Conservation (phyloP, 2,113 vertebrate genomes). For the Chamaetylas fuelleborni region DNA sequence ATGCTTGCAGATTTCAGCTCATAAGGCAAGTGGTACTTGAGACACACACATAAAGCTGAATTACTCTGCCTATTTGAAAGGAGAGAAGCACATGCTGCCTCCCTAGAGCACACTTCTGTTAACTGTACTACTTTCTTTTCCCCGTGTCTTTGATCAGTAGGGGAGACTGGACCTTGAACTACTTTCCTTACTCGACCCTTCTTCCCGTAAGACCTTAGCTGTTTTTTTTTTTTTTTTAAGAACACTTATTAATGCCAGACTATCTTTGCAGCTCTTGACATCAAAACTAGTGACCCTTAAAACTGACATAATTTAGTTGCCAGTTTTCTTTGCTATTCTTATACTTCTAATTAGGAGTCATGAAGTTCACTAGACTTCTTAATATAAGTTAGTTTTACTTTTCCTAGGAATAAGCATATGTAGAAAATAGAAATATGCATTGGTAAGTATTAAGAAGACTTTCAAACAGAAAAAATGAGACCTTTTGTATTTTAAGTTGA, state of each 20-base stretch:
- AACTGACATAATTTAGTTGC: neutral
- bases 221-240: neutral
- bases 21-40: neutral
- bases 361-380: neutral
- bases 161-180: slow-evolving; percentile 41
- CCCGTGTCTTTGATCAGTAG: neutral
- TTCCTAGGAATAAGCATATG: neutral
- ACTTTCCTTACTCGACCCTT: slow-evolving; percentile 3
- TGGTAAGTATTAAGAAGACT: neutral
- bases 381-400: neutral
- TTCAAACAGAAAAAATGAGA: neutral
- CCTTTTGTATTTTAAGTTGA: neutral
- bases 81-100: neutral
- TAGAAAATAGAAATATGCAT: neutral
- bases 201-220: neutral
- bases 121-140: neutral
- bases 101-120: neutral
- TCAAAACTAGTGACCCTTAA: neutral
- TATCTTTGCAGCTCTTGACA: neutral
- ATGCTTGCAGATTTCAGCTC: neutral
- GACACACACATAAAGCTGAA: neutral
- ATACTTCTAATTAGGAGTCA: neutral
- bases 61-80: neutral
- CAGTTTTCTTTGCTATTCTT: neutral
- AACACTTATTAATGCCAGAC: slow-evolving; percentile 8